Conservation (phyloP, 1,140 invertebrate species). For the Steinernema feltiae region DNA sequence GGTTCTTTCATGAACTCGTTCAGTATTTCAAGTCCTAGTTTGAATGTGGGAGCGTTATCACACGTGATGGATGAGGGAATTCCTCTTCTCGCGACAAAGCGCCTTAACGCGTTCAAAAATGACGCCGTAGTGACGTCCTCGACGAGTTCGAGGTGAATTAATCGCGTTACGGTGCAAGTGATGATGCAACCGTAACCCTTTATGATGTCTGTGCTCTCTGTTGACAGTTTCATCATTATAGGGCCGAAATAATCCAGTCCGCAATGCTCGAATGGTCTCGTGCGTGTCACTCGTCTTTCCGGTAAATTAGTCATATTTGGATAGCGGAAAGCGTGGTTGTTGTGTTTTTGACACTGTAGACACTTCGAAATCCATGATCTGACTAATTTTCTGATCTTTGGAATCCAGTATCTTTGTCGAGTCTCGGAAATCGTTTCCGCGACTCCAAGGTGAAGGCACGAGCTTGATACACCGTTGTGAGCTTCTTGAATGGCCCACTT, state of each 20-base stretch:
- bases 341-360: neutral
- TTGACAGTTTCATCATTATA: neutral
- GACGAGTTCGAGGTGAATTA: neutral
- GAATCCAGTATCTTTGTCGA: too few species aligned
- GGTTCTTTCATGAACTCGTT: neutral
- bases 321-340: neutral
- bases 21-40: neutral
- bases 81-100: neutral
- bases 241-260: neutral
- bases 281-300: neutral
- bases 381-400: too few species aligned
- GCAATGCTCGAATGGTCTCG: neutral
- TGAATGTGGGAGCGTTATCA: neutral
- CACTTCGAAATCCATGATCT: neutral
- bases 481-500: too few species aligned
- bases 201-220: neutral
- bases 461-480: too few species aligned
- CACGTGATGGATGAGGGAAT: neutral
- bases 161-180: neutral
- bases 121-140: neutral
- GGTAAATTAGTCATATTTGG: neutral
- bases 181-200: neutral
- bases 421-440: too few species aligned
- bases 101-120: neutral
- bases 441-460: too few species aligned